Evolutionary conservation across 1,140 invertebrate species (phyloP).

Genomic region (Halotydeus destructor): DNA sequence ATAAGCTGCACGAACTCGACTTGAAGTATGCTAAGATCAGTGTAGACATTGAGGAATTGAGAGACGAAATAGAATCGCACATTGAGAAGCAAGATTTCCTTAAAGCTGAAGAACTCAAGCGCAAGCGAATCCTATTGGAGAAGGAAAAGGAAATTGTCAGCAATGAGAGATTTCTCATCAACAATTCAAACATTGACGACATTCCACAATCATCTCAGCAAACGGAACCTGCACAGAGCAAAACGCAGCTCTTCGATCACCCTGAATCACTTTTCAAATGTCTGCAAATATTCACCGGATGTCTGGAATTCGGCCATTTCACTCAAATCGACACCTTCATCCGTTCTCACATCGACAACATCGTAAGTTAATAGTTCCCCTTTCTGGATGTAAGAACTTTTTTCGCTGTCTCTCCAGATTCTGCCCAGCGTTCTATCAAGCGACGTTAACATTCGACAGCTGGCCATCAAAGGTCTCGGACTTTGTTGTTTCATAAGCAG

Average conservation of each 20-base stretch:
- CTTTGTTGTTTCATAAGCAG: constrained; percentile 1
- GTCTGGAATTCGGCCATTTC: constrained; percentile 7
- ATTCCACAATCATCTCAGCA: constrained; percentile 1
- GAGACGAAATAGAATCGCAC: not conserved
- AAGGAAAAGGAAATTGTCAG: not conserved
- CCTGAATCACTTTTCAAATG: constrained; percentile 2
- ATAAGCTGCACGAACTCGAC: not conserved
- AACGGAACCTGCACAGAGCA: not conserved
- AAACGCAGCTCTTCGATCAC: not conserved
- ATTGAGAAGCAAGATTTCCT: not conserved
- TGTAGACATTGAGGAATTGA: constrained; percentile 2
- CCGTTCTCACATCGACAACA: not conserved
- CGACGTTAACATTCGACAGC: not conserved
- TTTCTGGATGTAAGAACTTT: not conserved
- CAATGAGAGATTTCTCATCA: too few species aligned
- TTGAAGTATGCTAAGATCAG: constrained; percentile 1
- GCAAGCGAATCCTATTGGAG: not conserved
- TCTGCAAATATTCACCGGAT: constrained; percentile 7
- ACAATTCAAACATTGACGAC: too few species aligned
- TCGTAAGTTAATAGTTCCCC: not conserved
- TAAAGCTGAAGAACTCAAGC: not conserved
- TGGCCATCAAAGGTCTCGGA: constrained; percentile 3
- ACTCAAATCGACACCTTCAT: not conserved
- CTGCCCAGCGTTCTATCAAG: not conserved
- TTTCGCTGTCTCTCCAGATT: not conserved